Base-by-base conservation (phyloP, 2,888 invertebrate genomes). In the Epistrophella euchroma region DNA sequence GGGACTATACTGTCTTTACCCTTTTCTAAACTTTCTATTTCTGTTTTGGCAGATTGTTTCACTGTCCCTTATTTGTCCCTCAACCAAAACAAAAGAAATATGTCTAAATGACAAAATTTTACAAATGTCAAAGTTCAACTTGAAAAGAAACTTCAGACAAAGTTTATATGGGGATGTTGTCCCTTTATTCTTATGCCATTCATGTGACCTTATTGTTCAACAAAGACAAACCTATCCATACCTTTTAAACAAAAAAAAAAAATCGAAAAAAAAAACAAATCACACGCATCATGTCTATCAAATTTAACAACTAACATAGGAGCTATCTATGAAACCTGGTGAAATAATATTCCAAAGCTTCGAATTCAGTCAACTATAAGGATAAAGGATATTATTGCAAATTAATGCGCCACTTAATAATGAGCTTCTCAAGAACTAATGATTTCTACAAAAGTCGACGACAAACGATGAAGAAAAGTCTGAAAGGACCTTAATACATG, bases 91-190 rank as follows among this genome's bases (percentile, higher is more conserved):
- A n/a, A 55, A 55, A 32, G 32, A 32, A 43, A 43, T 43, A 2
- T 40, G 58, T 50, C 68, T 19, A 32, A 45, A 66, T 52, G 60
- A 64, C 43, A 32, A 70, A 72, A 64, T 58, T n/a, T 28, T 19
- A 32, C 17, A 78, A 83, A 83, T 83, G 83, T 78, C 83, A 83
- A 55, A 83, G 83, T 73, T 83, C 70, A 70, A 62, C 52, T 19
- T 70, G 55, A 55, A 55, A 5, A 32, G 47, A 43, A 70, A 52
- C 43, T 47, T 35, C 22, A 52, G 37, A 55, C 68, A 17, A 52
- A 50, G 13, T 10, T 40, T 35, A 25, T 19, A 35, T n/a, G 22
- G 19, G 28, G 11, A 45, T 52, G 45, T 32, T 72, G 40, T 66
- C n/a, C 58, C 32, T 56, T 22, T 55, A 2, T 40, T 2, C n/a